phyloP scores from a whole-genome alignment of 2,888 invertebrate species.

The Euzetes globulus region DNA sequence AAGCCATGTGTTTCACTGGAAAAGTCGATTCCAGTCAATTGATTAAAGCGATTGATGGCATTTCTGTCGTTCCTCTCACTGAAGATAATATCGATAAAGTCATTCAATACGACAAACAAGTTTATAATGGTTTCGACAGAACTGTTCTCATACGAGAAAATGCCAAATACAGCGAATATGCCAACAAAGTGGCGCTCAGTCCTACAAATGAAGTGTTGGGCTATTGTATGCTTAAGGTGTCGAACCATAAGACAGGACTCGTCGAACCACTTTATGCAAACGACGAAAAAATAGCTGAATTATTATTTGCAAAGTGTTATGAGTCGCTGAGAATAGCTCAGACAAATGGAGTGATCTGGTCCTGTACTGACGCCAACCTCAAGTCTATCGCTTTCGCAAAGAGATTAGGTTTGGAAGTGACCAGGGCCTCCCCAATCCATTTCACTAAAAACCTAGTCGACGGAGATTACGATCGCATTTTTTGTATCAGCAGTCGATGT shows the following conservation, averaged over 20 bases:
- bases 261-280: constrained; percentile 39
- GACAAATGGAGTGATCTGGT: not conserved
- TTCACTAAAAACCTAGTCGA: too few species aligned
- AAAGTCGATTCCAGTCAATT: not conserved
- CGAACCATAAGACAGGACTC: not conserved
- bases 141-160: not conserved
- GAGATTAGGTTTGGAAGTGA: too few species aligned
- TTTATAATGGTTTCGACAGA: not conserved
- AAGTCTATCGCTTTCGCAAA: too few species aligned
- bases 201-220: constrained; percentile 24
- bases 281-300: constrained; percentile 36
- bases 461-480: too few species aligned
- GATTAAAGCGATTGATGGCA: not conserved
- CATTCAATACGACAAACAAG: not conserved
- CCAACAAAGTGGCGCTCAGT: constrained; percentile 34
- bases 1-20: not conserved
- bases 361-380: too few species aligned
- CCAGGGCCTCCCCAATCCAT: too few species aligned
- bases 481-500: too few species aligned
- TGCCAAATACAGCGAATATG: constrained; percentile 29
- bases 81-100: constrained; percentile 27
- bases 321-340: too few species aligned
- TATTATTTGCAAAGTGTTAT: not conserved
- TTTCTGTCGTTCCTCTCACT: not conserved
- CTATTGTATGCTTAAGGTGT: not conserved